Evolutionary conservation across 2,797 vertebrate species (phyloP), one percentile per base, ranked within the genome.

Genomic region (Simalia tracyae): DNA sequence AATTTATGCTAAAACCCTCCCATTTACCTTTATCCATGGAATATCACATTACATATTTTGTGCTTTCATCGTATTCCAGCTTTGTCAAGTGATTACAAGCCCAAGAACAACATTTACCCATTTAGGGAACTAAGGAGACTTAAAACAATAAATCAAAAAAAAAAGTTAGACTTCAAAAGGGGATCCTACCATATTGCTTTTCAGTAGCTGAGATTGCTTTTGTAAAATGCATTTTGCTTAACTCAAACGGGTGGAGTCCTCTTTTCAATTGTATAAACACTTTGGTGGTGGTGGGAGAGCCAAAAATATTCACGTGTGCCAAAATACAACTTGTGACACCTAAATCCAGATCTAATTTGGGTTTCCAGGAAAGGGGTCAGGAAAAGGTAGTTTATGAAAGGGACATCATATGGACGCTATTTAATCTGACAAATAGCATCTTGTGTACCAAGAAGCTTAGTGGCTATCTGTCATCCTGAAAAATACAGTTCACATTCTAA

Each of bases 311-410:
- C 19, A 50, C 89, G 64, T 59, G 87, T 26, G 87, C 91, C 89
- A 95, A 95, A 96, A 95, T 46, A 89, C 94, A 91, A 90, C 72
- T 96, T 96, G 57, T 90, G 97, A 96, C 94, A 89, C 92, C 94
- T 91, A 92, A 56, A 1, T 93, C 57, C 88, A 84, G 93, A 0
- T 0, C 0, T 87, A 92, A 95, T 87, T 90, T 81, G 61, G 59
- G 36, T 76, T 72, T n/a, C 59, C 22, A 46, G 57, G 36, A 89
- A 86, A 14, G 57, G 42, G 95, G 94, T 96, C 94, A 95, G 68
- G 1, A 17, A 76, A 93, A 95, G 95, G 95, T 93, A 14, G 4
- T 61, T 87, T 85, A 28, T 93, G 61, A 86, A 86, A 0, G 0
- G 61, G 64, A 61, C 64, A 84, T 89, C 26, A 90, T 59, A 17